Evolutionary conservation across 2,888 invertebrate species (phyloP).

Genomic region (Brenthis daphne): DNA sequence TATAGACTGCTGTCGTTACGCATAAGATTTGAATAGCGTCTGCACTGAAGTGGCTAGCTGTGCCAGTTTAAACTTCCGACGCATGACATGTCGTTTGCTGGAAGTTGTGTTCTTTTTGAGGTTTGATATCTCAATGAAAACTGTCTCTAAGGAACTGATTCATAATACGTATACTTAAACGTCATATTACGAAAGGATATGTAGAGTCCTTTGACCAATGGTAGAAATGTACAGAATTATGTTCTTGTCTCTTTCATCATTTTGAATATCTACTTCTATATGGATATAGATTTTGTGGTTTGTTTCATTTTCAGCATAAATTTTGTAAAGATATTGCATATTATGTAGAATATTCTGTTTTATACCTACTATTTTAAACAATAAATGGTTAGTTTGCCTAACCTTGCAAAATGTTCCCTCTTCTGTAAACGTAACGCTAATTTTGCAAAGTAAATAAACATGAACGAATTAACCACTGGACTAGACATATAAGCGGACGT

Average conservation of each 20-base stretch:
- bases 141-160: constrained; percentile 32
- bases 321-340: too few species aligned
- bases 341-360: neutral
- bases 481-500: too few species aligned
- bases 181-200: neutral
- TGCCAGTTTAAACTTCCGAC: constrained; percentile 63
- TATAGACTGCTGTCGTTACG: constrained; percentile 54
- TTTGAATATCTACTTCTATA: neutral
- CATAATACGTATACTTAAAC: constrained; percentile 9
- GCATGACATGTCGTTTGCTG: constrained; percentile 45
- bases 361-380: neutral
- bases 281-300: neutral
- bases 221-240: neutral
- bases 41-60: constrained; percentile 65
- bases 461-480: too few species aligned
- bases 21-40: constrained; percentile 72
- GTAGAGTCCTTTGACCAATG: constrained; percentile 14
- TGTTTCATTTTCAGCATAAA: neutral
- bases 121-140: constrained; percentile 30
- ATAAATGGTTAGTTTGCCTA: neutral
- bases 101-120: constrained; percentile 39
- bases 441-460: neutral
- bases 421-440: neutral
- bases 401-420: neutral
- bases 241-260: constrained; percentile 3